These are phyloP conservation scores for Drosophila vallismaia DNA, from an alignment of 2,888 invertebrate species.

Conservation along the genomic window DNA sequence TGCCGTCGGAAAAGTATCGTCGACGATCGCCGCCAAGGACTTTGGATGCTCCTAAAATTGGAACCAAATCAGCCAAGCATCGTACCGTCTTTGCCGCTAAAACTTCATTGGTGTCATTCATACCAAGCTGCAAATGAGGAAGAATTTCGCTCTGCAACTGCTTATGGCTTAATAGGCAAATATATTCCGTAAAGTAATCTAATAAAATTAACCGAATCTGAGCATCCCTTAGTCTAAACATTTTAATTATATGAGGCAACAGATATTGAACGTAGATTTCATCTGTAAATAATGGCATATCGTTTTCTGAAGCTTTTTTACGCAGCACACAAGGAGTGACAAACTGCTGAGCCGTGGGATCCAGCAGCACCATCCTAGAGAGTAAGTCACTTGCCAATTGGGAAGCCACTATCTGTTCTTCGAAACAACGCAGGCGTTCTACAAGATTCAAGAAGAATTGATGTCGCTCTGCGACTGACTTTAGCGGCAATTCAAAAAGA, in stretches of 20 bases:
- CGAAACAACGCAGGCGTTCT: slow-evolving; percentile 88
- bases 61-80: slow-evolving; percentile 92
- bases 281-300: slow-evolving; percentile 88
- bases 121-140: slow-evolving; percentile 94
- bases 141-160: slow-evolving; percentile 91
- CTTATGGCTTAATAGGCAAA: slow-evolving; percentile 89
- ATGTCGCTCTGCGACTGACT: slow-evolving; percentile 90
- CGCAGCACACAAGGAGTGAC: slow-evolving; percentile 83
- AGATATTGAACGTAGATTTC: slow-evolving; percentile 89
- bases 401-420: slow-evolving; percentile 92
- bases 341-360: slow-evolving; percentile 89
- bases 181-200: slow-evolving; percentile 90
- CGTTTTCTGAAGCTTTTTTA: slow-evolving; percentile 85
- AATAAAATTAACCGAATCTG: slow-evolving; percentile 92
- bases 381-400: slow-evolving; percentile 91
- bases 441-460: slow-evolving; percentile 90
- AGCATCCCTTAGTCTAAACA: slow-evolving; percentile 93
- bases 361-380: slow-evolving; percentile 93
- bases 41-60: slow-evolving; percentile 91
- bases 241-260: slow-evolving; percentile 90
- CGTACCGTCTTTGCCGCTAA: slow-evolving; percentile 92
- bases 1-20: slow-evolving; percentile 93
- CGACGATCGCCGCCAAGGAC: slow-evolving; percentile 93
- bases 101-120: slow-evolving; percentile 93
- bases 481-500: slow-evolving; percentile 91